Conservation (phyloP, 1,140 invertebrate genomes). For the Charaxes varanes region DNA sequence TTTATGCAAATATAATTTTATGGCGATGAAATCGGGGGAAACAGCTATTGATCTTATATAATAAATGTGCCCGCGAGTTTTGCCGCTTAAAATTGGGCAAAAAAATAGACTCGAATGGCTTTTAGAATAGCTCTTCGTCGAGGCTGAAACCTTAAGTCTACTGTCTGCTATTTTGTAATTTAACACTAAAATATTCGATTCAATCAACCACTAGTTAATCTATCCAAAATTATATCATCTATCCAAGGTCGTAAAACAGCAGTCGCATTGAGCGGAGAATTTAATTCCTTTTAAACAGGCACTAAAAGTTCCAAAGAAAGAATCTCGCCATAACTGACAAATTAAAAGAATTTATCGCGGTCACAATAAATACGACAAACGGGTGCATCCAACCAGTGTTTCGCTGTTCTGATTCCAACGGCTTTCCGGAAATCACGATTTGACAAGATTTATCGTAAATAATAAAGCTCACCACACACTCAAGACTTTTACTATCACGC, state of each 20-base stretch:
- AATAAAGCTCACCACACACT: conserved; percentile 20
- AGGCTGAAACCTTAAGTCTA: no score
- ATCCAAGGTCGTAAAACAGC: background rate
- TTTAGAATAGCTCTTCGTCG: no score
- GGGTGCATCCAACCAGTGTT: conserved; percentile 42
- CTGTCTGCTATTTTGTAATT: no score
- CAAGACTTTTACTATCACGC: no score
- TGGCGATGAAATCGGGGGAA: no score
- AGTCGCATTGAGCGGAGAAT: conserved; percentile 1
- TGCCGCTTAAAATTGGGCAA: no score
- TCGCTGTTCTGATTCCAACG: conserved; percentile 40
- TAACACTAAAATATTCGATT: no score
- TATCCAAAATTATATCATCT: no score
- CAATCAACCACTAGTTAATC: background rate
- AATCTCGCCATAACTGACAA: conserved; percentile 21
- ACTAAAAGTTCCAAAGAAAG: conserved; percentile 13
- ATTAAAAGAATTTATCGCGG: conserved; percentile 30
- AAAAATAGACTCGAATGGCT: no score
- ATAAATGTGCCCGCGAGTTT: no score
- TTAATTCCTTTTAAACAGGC: conserved; percentile 6
- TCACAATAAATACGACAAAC: conserved; percentile 31
- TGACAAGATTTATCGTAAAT: conserved; percentile 56
- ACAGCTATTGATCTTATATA: no score
- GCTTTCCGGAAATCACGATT: conserved; percentile 50
- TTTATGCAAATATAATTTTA: no score